Percentiles rank a stretch among this genome's conserved stretches.
Conservation (phyloP, 2,113 vertebrate species). For the Hydrolagus affinis region DNA sequence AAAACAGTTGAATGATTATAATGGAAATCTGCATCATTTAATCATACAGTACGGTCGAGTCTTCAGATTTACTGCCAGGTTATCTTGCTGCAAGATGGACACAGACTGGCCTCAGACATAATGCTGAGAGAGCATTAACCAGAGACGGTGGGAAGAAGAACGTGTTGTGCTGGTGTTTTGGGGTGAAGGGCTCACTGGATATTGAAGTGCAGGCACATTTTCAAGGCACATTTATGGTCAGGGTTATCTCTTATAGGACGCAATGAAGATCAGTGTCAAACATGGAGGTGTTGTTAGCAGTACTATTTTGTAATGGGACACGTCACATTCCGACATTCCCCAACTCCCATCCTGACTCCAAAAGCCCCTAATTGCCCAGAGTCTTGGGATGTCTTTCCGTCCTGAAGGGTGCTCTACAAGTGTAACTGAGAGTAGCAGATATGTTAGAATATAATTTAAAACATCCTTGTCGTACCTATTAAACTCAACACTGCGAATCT, state of each 20-base stretch:
- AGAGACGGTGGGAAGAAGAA: background rate
- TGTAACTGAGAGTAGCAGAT: background rate
- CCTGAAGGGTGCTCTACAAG: background rate
- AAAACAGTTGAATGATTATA: background rate
- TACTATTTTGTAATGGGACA: background rate
- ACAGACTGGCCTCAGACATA: background rate
- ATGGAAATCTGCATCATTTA: constrained; percentile 7
- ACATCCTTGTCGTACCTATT: no score
- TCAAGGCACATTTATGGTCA: background rate
- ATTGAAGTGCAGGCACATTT: background rate
- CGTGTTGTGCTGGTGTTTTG: background rate
- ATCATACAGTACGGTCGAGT: background rate
- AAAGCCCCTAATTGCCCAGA: no score
- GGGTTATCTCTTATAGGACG: background rate
- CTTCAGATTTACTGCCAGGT: background rate
- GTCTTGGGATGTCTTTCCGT: background rate
- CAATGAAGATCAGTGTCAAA: no score
- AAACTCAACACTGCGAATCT: no score
- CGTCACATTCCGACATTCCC: background rate
- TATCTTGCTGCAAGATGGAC: background rate
- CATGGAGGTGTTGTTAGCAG: no score
- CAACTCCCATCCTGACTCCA: no score
- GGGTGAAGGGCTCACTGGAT: background rate
- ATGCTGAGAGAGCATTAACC: background rate
- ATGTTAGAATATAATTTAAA: no score